Conservation (phyloP, 1,140 invertebrate species). For the Bombus superbus region DNA sequence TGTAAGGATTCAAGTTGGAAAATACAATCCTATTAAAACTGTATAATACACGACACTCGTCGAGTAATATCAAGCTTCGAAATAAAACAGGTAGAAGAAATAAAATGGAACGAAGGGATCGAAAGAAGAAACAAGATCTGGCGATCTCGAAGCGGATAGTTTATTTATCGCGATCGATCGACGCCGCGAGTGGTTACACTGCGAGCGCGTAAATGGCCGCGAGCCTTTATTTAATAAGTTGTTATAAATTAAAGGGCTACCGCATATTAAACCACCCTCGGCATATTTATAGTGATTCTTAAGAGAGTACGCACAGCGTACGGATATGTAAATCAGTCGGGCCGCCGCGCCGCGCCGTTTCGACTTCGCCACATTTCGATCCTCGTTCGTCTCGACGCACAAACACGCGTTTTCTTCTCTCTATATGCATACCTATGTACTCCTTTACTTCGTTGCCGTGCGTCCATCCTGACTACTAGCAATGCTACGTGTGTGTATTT, state of each 20-base stretch:
- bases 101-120: background rate
- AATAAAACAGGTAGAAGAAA: background rate
- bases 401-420: constrained; percentile 13
- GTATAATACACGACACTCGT: background rate
- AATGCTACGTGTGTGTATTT: background rate
- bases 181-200: constrained; percentile 45
- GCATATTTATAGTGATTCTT: constrained; percentile 75
- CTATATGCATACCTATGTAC: background rate
- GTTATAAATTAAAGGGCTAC: constrained; percentile 78
- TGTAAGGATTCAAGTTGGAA: too few relatives aligned
- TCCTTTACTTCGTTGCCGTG: constrained; percentile 3
- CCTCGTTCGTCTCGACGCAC: background rate
- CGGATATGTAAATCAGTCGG: constrained; percentile 66
- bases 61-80: background rate
- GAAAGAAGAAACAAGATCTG: constrained; percentile 41
- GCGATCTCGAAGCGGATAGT: constrained; percentile 8
- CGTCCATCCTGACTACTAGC: constrained; percentile 22
- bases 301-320: constrained; percentile 49
- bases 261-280: constrained; percentile 74
- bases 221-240: constrained; percentile 77
- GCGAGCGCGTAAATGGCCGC: constrained; percentile 62
- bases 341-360: background rate
- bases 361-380: constrained; percentile 31
- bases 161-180: constrained; percentile 70
- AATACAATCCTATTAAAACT: background rate